These are phyloP conservation scores for Drosophila trapezifrons DNA, from an alignment of 1,140 invertebrate species.

Conservation along the genomic window DNA sequence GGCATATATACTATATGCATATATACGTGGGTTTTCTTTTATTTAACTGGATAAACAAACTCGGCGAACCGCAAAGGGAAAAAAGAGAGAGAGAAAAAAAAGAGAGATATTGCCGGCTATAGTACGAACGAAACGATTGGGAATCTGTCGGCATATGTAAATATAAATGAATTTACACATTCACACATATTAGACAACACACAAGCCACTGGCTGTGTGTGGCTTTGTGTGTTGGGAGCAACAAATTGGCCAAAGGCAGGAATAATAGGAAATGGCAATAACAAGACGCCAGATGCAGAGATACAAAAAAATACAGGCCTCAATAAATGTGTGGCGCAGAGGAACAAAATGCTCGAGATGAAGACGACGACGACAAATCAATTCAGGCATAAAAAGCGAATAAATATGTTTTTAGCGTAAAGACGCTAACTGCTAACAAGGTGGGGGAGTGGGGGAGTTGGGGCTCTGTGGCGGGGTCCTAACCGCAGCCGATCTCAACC, in stretches of 20 bases:
- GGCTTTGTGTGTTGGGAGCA: slow-evolving; percentile 17
- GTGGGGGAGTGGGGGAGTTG: slow-evolving; percentile 29
- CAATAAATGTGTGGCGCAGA: slow-evolving; percentile 64
- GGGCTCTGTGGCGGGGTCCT: neutral
- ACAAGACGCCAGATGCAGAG: slow-evolving; percentile 47
- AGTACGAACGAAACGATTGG: slow-evolving; percentile 55
- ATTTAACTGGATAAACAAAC: slow-evolving; percentile 73
- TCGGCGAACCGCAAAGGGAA: slow-evolving; percentile 64
- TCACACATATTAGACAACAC: slow-evolving; percentile 56
- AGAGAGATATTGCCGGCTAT: neutral
- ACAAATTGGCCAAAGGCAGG: slow-evolving; percentile 44
- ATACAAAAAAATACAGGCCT: slow-evolving; percentile 45
- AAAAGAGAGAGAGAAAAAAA: neutral
- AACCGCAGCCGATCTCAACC: slow-evolving; percentile 31
- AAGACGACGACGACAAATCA: slow-evolving; percentile 80
- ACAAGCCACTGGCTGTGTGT: slow-evolving; percentile 34
- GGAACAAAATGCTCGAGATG: slow-evolving; percentile 63
- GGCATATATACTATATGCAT: slow-evolving; percentile 23
- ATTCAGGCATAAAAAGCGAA: slow-evolving; percentile 83
- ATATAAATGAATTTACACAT: slow-evolving; percentile 74
- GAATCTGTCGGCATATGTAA: slow-evolving; percentile 66
- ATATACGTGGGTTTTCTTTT: slow-evolving; percentile 41
- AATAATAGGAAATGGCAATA: slow-evolving; percentile 55
- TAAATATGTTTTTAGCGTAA: slow-evolving; percentile 82
- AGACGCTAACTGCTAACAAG: slow-evolving; percentile 82